phyloP scores from a whole-genome alignment of 2,113 vertebrate species.

The Cyphomyrus plagiostoma region DNA sequence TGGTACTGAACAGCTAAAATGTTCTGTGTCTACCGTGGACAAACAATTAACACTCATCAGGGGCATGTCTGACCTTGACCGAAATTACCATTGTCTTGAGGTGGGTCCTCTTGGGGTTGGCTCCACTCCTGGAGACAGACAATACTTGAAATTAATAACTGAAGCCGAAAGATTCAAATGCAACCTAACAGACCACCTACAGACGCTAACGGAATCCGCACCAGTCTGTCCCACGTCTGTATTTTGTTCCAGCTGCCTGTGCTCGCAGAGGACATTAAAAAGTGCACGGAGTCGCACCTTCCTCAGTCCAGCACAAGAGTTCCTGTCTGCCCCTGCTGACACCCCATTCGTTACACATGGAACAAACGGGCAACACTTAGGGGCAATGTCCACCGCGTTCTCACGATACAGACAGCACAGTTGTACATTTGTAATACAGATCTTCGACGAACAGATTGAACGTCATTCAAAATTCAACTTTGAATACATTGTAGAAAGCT shows the following conservation, averaged over 20 bases:
- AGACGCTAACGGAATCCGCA: not conserved
- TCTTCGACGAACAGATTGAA: not conserved
- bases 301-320: not conserved
- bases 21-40: slow-evolving; percentile 67
- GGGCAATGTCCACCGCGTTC: not conserved
- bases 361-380: slow-evolving; percentile 24
- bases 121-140: slow-evolving; percentile 70
- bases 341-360: slow-evolving; percentile 16
- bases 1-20: not conserved
- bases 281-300: not conserved
- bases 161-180: not conserved
- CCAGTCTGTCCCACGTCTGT: not conserved
- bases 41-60: slow-evolving; percentile 91
- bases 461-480: not conserved
- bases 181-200: not conserved
- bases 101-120: slow-evolving; percentile 81
- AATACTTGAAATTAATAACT: not conserved
- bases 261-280: not conserved
- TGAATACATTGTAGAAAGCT: not conserved
- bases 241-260: not conserved
- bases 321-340: slow-evolving; percentile 23
- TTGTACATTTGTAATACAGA: not conserved
- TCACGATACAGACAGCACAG: not conserved
- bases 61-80: slow-evolving; percentile 89
- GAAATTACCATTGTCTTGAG: slow-evolving; percentile 95